Percentiles rank a stretch among this genome's conserved stretches.
These are phyloP conservation scores for Heliocidaris tuberculata DNA, from an alignment of 35 echinoderm and acorn worm species.

Conservation along the genomic window DNA sequence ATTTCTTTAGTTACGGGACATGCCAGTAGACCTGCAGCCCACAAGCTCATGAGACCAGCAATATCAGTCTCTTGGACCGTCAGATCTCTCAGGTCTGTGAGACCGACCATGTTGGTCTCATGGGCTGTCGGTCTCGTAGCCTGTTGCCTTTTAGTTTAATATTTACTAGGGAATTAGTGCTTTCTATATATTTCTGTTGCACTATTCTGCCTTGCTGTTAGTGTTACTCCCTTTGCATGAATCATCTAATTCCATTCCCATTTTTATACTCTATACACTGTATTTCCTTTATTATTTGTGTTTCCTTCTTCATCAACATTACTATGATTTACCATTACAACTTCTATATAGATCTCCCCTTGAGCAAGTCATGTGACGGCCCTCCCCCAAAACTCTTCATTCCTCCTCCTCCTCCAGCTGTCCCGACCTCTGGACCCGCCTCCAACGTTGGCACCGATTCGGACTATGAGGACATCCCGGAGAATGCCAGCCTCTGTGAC, in stretches of 20 bases:
- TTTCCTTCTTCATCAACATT: not conserved
- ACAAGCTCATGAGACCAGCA: too few relatives aligned
- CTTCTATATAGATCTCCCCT: constrained; percentile 3
- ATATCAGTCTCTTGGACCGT: too few relatives aligned
- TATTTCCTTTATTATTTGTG: not conserved
- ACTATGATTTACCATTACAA: not conserved
- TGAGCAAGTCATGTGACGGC: constrained; percentile 52
- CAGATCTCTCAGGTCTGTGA: too few relatives aligned
- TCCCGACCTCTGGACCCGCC: not conserved
- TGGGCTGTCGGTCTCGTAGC: too few relatives aligned
- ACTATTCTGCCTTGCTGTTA: not conserved
- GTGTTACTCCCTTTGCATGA: not conserved
- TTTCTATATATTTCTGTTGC: not conserved
- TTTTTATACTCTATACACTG: not conserved
- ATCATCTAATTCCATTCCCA: not conserved
- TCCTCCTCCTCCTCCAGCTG: constrained; percentile 36
- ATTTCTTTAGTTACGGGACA: too few relatives aligned
- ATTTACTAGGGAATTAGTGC: not conserved
- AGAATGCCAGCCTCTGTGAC: constrained; percentile 39
- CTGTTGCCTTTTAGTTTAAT: too few relatives aligned
- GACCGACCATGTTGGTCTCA: too few relatives aligned
- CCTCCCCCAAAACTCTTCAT: constrained; percentile 37
- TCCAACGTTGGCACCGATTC: constrained; percentile 23
- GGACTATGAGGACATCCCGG: constrained; percentile 40
- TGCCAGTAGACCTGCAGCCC: too few relatives aligned